Percentiles rank a stretch among this genome's conserved stretches.
Evolutionary conservation across 2,888 invertebrate species (phyloP).

Genomic region (Orthosia incerta): DNA sequence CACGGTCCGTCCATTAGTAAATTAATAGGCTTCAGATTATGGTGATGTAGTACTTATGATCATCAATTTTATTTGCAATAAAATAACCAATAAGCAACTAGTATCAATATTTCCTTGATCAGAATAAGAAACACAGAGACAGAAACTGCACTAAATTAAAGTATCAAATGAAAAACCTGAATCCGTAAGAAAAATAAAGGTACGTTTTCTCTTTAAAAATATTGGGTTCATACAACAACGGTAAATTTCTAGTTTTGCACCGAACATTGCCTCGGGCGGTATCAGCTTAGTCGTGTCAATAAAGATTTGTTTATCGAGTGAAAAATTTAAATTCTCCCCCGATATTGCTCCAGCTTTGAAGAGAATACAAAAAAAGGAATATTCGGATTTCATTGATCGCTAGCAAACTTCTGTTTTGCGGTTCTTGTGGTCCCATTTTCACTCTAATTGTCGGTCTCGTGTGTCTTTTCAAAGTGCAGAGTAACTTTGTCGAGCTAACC

Average conservation of each 20-base stretch:
- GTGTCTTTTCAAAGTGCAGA: constrained; percentile 36
- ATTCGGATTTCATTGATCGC: constrained; percentile 67
- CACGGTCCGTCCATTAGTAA: not conserved
- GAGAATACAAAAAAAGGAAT: constrained; percentile 69
- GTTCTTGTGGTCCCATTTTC: constrained; percentile 40
- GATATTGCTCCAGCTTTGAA: constrained; percentile 71
- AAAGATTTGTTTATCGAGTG: constrained; percentile 77
- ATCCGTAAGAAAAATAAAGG: constrained; percentile 25
- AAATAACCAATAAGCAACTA: not conserved
- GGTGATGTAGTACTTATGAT: not conserved
- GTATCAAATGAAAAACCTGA: constrained; percentile 18
- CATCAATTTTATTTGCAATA: not conserved
- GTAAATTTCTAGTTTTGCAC: constrained; percentile 45
- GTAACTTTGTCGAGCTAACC: constrained; percentile 48
- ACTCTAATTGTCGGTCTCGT: constrained; percentile 14
- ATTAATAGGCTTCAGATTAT: not conserved
- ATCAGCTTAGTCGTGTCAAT: constrained; percentile 73
- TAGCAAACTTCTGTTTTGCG: constrained; percentile 57
- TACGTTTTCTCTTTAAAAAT: constrained; percentile 63
- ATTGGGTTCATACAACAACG: constrained; percentile 70
- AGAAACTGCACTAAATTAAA: not conserved
- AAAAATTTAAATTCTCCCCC: constrained; percentile 77
- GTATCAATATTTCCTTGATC: not conserved
- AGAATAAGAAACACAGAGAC: not conserved
- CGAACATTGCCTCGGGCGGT: constrained; percentile 53